Conservation (phyloP, 1,140 invertebrate species). For the Diachasmimorpha longicaudata region DNA sequence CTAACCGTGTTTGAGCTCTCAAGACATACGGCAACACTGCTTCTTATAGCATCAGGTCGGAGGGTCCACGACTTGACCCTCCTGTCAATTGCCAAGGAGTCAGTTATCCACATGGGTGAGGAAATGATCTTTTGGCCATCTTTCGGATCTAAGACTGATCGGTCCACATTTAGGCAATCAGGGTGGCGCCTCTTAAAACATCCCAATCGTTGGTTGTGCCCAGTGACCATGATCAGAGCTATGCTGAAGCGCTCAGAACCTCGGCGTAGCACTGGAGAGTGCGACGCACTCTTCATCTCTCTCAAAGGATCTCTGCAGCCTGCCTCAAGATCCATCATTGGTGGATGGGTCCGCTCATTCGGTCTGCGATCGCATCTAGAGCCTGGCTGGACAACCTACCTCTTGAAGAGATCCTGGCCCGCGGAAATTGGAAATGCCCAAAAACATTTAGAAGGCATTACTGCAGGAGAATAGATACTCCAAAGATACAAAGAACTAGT, state of each 20-base stretch:
- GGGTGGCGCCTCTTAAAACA: conserved; percentile 20
- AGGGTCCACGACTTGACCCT: conserved; percentile 33
- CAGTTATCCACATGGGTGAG: conserved; percentile 24
- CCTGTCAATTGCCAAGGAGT: conserved; percentile 11
- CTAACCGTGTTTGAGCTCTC: conserved; percentile 27
- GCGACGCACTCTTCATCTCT: conserved; percentile 17
- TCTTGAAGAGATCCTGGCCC: not conserved
- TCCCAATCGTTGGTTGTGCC: conserved; percentile 22
- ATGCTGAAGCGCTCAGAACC: conserved; percentile 25
- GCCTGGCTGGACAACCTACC: conserved; percentile 32
- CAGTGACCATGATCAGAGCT: conserved; percentile 20
- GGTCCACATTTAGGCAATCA: conserved; percentile 24
- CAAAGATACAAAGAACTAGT: not conserved
- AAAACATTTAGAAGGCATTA: not conserved
- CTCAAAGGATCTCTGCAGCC: conserved; percentile 19
- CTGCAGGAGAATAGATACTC: not conserved
- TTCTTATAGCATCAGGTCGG: conserved; percentile 34
- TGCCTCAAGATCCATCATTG: conserved; percentile 35
- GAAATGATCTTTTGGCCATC: conserved; percentile 32
- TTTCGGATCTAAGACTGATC: conserved; percentile 39
- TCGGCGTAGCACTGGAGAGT: conserved; percentile 7
- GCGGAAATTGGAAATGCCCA: not conserved
- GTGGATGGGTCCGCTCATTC: conserved; percentile 41
- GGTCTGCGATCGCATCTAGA: conserved; percentile 41
- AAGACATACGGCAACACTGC: conserved; percentile 30